Evolutionary conservation across 1,140 invertebrate genomes (phyloP).

Genomic region (Drosophila athabasca): DNA sequence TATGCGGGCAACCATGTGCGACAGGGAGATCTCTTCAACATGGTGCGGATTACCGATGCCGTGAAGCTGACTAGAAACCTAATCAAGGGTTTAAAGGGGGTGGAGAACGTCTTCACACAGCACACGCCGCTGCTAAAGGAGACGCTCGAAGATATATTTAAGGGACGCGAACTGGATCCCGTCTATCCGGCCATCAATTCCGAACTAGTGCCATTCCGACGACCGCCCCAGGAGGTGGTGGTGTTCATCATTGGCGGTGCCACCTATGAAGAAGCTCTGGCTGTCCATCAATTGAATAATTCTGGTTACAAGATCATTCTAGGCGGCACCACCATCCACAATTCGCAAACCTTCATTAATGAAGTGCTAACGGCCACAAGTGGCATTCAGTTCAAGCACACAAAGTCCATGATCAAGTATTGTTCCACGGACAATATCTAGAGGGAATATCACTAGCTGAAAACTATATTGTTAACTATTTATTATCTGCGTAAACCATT

Average conservation of each 20-base stretch:
- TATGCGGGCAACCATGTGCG: conserved; percentile 91
- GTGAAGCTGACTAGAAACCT: conserved; percentile 96
- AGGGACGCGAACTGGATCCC: conserved; percentile 92
- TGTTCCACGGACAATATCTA: conserved; percentile 77
- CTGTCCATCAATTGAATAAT: conserved; percentile 93
- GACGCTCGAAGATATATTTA: conserved; percentile 94
- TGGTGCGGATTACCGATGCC: conserved; percentile 89
- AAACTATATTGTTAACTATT: conserved; percentile 70
- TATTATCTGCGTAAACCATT: conserved; percentile 53
- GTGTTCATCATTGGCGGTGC: conserved; percentile 98
- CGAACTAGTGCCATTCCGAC: conserved; percentile 84
- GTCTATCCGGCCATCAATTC: conserved; percentile 92
- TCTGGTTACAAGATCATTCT: conserved; percentile 91
- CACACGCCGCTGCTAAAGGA: conserved; percentile 94
- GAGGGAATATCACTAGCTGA: too few relatives aligned
- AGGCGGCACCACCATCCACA: conserved; percentile 96
- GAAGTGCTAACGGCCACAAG: conserved; percentile 87
- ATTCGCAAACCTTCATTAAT: conserved; percentile 91
- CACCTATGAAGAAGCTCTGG: conserved; percentile 97
- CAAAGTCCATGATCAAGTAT: conserved; percentile 81
- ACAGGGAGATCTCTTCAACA: conserved; percentile 92
- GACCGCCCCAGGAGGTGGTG: conserved; percentile 93
- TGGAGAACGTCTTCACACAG: conserved; percentile 99
- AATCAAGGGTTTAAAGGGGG: conserved; percentile 95
- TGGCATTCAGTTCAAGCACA: conserved; percentile 85